Conservation (phyloP, 2,797 vertebrate genomes). For the Ptychadena robeensis region DNA sequence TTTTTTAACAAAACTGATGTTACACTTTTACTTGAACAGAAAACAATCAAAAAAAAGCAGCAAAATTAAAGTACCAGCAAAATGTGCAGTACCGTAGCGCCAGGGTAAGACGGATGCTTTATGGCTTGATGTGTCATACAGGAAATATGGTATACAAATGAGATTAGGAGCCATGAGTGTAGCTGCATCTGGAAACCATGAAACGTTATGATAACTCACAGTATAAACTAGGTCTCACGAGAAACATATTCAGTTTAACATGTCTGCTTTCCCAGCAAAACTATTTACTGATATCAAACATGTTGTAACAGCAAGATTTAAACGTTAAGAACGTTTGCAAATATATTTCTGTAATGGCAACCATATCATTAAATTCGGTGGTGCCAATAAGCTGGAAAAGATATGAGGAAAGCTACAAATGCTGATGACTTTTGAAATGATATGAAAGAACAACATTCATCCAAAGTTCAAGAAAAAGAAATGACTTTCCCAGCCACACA, state of each 20-base stretch:
- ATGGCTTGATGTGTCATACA: slow-evolving; percentile 1
- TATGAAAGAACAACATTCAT: too few species aligned
- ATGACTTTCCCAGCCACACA: too few species aligned
- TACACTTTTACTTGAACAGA: background rate
- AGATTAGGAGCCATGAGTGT: slow-evolving; percentile 1
- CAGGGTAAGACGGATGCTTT: background rate
- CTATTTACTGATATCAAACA: background rate
- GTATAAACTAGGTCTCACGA: slow-evolving; percentile 1
- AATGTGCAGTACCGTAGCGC: background rate
- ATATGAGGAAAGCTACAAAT: slow-evolving; percentile 7
- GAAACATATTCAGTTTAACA: background rate
- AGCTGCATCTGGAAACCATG: slow-evolving; percentile 18
- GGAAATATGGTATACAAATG: slow-evolving; percentile 6
- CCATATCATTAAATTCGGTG: too few species aligned
- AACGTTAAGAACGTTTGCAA: background rate
- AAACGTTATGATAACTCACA: slow-evolving; percentile 6
- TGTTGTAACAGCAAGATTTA: background rate
- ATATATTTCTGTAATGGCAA: background rate
- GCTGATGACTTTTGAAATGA: background rate
- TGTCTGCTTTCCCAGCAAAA: background rate
- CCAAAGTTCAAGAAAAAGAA: too few species aligned
- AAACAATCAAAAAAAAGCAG: background rate
- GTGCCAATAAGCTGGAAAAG: background rate
- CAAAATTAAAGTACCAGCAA: background rate
- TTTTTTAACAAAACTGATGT: too few species aligned